A percentile compares a stretch with the other conserved stretches of the same genome.
These are phyloP conservation scores for Patella ulyssiponensis DNA, from an alignment of 2,888 invertebrate genomes.

Conservation along the genomic window DNA sequence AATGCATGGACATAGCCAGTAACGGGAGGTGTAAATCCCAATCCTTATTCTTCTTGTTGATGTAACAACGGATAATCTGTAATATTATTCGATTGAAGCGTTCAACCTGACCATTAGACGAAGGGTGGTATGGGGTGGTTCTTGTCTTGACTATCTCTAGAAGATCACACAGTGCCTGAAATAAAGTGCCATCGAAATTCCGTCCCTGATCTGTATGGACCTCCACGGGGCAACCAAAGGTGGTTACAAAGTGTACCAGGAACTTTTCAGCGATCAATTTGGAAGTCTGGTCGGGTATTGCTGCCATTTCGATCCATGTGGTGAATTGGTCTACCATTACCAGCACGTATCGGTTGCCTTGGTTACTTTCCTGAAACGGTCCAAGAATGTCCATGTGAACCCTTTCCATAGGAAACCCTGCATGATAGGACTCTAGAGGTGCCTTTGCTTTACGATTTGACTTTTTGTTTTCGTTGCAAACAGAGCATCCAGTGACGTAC, in stretches of 20 bases:
- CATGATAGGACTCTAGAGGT: slow-evolving; percentile 16
- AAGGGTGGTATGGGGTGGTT: slow-evolving; percentile 35
- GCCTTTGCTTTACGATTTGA: not conserved
- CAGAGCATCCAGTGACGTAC: not conserved
- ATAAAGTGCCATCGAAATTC: slow-evolving; percentile 28
- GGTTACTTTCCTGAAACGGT: slow-evolving; percentile 12
- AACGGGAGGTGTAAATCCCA: too few relatives aligned
- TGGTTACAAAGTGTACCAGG: slow-evolving; percentile 18
- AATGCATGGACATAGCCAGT: too few relatives aligned
- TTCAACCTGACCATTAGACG: slow-evolving; percentile 31
- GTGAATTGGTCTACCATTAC: slow-evolving; percentile 11
- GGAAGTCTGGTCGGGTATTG: slow-evolving; percentile 31
- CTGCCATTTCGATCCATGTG: slow-evolving; percentile 28
- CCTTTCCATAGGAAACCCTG: slow-evolving; percentile 24
- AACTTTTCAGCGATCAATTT: slow-evolving; percentile 20
- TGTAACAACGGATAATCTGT: slow-evolving; percentile 30
- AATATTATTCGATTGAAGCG: slow-evolving; percentile 27
- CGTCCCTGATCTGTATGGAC: slow-evolving; percentile 35
- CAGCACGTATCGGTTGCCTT: slow-evolving; percentile 26
- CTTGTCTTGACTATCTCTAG: slow-evolving; percentile 31
- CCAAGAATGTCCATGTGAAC: slow-evolving; percentile 27
- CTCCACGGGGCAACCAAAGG: slow-evolving; percentile 36
- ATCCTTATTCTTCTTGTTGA: slow-evolving; percentile 16
- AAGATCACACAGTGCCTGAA: slow-evolving; percentile 29
- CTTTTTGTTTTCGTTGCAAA: not conserved